Base-by-base conservation (phyloP, 2,797 vertebrate genomes). In the Cyprinella venusta region DNA sequence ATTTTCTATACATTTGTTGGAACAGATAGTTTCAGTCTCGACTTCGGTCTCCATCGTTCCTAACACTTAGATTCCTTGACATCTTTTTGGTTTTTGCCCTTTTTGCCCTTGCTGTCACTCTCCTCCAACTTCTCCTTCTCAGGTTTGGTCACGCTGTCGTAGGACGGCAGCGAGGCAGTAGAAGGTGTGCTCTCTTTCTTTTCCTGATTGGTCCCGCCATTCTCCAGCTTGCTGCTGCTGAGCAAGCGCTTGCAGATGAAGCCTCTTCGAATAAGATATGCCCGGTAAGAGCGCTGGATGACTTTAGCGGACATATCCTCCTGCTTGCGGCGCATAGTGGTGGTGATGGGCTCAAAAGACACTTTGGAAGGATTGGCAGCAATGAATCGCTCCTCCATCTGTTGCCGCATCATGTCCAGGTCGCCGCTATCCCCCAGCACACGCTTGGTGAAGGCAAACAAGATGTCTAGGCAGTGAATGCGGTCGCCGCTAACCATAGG, bases 371-470 rank as follows among this genome's bases (percentile, higher is more conserved):
- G 98, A 92, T 99, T 99, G 90, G 98, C 98, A 0, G 97, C 97
- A 91, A 99, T 97, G 0, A 99, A 99, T 52, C 98, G 95, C 89
- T 99, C 98, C 93, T 99, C 98, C 98, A 99, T 99, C 95, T 99
- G 98, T 89, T 97, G 97, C 9, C 98, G 94, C 89, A 99, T 95
- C 93, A 99, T 98, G 89, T 99, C 98, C 93, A 99, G 89, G 94
- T 99, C 98, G 8, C 98, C 98, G 0, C 98, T 99, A 91, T 99
- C 98, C 85, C 98, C 98, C 91, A 99, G 95, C 78, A 99, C 98
- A 0, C 98, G 97, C 90, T 99, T 99, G 90, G 98, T 99, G 94
- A 99, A 99, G 92, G 98, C 98, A 90, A 99, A 99, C 83, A 99
- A 94, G 94, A 99, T 98, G 93, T 99, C 98, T 86, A 99, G 93